Percentiles rank a stretch among this genome's conserved stretches.
Evolutionary conservation across 2,797 vertebrate genomes (phyloP).

Genomic region (Betta splendens): DNA sequence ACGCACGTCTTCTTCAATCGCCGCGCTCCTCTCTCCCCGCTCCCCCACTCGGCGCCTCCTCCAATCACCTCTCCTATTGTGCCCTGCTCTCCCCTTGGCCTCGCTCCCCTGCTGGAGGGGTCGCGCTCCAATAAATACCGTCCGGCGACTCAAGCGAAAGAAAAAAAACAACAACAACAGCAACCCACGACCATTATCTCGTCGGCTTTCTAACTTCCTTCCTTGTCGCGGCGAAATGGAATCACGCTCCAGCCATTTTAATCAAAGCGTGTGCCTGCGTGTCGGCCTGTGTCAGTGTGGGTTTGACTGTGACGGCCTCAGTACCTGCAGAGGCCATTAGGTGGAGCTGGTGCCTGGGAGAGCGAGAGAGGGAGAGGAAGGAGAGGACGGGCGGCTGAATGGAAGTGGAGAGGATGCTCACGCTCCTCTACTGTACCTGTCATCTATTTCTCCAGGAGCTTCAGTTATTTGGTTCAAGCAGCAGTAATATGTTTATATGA

Average conservation of each 20-base stretch:
- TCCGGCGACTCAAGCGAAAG: no score
- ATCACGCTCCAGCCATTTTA: constrained; percentile 62
- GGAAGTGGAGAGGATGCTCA: constrained; percentile 36
- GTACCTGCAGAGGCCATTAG: constrained; percentile 76
- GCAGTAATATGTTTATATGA: constrained; percentile 8
- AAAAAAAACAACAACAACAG: no score
- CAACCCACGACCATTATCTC: constrained; percentile 53
- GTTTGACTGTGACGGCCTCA: constrained; percentile 37
- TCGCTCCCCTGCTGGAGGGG: constrained; percentile 8
- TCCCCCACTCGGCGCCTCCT: constrained; percentile 53
- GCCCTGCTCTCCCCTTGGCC: constrained; percentile 27
- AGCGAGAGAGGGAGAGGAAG: constrained; percentile 19
- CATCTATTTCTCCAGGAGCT: constrained; percentile 23
- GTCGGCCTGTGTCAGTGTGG: constrained; percentile 24
- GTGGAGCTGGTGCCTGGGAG: constrained; percentile 77
- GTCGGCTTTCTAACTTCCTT: constrained; percentile 53
- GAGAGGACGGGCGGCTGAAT: constrained; percentile 40
- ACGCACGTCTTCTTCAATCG: constrained; percentile 72
- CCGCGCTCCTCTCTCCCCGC: constrained; percentile 60
- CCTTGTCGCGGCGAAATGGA: constrained; percentile 48
- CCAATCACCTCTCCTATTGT: constrained; percentile 57
- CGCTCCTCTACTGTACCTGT: constrained; percentile 38
- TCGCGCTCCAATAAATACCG: constrained; percentile 41
- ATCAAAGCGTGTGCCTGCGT: constrained; percentile 50
- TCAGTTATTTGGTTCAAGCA: constrained; percentile 28